These are phyloP conservation scores for Rhinopomastus cyanomelas DNA, from an alignment of 2,113 vertebrate species.

Conservation along the genomic window DNA sequence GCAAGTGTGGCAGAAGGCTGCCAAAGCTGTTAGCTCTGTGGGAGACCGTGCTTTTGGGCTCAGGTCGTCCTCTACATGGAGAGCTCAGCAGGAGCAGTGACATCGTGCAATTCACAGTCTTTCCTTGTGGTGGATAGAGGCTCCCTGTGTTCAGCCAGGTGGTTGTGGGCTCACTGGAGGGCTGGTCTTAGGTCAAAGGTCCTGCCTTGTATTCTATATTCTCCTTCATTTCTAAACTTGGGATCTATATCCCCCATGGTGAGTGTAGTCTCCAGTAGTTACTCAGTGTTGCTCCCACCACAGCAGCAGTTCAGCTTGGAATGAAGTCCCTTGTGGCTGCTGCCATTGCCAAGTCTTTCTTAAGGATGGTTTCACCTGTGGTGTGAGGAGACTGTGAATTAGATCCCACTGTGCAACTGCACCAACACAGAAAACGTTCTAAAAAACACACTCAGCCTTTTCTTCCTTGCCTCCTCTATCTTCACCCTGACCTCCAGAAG, in stretches of 20 bases:
- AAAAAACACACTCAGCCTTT: neutral
- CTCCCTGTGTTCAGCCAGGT: neutral
- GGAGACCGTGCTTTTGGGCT: neutral
- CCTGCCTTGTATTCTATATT: neutral
- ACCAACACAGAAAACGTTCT: neutral
- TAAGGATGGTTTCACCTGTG: neutral
- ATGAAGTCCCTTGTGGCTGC: neutral
- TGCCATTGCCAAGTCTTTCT: neutral
- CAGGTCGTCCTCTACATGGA: accelerated
- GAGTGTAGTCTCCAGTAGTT: neutral
- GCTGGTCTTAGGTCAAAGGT: accelerated
- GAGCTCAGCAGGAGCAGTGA: neutral
- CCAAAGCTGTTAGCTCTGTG: neutral
- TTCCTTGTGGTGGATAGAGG: neutral
- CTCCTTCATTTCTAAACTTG: neutral
- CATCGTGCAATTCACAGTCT: too few species aligned
- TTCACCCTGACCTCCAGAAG: neutral
- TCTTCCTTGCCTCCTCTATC: neutral
- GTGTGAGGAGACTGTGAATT: neutral
- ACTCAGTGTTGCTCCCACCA: accelerated
- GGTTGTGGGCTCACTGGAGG: neutral
- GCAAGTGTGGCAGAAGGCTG: neutral
- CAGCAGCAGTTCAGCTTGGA: accelerated
- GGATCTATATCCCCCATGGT: neutral
- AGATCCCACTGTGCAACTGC: neutral